Evolutionary conservation across 2,888 invertebrate genomes (phyloP).

Genomic region (Brenthis hecate): DNA sequence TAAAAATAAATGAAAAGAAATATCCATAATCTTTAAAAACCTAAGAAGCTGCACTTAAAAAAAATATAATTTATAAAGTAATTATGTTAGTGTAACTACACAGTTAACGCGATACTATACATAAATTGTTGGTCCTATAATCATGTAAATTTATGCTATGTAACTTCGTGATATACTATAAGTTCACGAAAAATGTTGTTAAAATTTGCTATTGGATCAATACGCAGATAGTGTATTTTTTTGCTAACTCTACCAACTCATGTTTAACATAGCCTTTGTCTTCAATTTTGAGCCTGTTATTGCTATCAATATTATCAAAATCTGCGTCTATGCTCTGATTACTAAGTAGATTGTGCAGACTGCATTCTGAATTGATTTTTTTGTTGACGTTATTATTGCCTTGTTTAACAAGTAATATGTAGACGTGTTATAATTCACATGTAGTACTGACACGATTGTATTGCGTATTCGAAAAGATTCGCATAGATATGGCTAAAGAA

Average conservation of each 20-base stretch:
- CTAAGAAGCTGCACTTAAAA: too few relatives aligned
- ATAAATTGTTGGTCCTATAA: background rate
- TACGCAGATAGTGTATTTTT: slow-evolving; percentile 1
- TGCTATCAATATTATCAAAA: slow-evolving; percentile 6
- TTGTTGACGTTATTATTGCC: background rate
- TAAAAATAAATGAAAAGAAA: too few relatives aligned
- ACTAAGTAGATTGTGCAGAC: slow-evolving; percentile 9
- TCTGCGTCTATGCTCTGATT: slow-evolving; percentile 11
- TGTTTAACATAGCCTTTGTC: background rate
- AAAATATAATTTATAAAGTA: too few relatives aligned
- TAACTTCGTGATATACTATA: background rate
- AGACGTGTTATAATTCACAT: slow-evolving; percentile 10
- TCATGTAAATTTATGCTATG: background rate
- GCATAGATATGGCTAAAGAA: too few relatives aligned
- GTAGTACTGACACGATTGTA: background rate
- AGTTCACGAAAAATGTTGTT: slow-evolving; percentile 2
- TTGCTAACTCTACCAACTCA: background rate
- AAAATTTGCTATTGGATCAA: slow-evolving; percentile 1
- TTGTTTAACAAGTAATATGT: background rate
- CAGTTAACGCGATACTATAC: background rate
- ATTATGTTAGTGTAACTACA: background rate
- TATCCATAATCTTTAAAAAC: too few relatives aligned
- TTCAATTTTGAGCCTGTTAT: background rate
- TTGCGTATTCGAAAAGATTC: too few relatives aligned
- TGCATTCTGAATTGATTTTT: slow-evolving; percentile 2